Percentiles rank a stretch among this genome's conserved stretches.
These are phyloP conservation scores for Pyralis farinalis DNA, from an alignment of 2,888 invertebrate genomes.

Conservation along the genomic window DNA sequence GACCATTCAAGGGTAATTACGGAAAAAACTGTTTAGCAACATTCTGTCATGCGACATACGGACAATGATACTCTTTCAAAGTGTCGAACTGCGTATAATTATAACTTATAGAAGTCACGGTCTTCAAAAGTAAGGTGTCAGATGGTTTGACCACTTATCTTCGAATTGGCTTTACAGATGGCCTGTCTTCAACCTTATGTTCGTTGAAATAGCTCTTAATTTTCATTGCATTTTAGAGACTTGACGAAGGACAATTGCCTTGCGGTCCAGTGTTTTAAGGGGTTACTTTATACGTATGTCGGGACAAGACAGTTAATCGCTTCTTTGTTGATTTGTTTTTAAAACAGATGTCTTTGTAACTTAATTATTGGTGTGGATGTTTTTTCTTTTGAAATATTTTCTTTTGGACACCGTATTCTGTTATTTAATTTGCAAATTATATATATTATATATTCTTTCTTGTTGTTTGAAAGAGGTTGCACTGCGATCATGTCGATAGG, in stretches of 20 bases:
- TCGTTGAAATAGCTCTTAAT: neutral
- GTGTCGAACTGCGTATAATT: conserved; percentile 70
- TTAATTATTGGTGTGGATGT: conserved; percentile 10
- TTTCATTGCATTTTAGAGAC: neutral
- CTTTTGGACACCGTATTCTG: no score
- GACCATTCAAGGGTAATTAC: conserved; percentile 4
- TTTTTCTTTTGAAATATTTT: neutral
- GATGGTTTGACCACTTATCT: conserved; percentile 73
- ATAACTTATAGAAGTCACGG: conserved; percentile 59
- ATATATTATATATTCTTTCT: no score
- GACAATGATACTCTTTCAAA: conserved; percentile 57
- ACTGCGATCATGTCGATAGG: no score
- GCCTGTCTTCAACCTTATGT: neutral
- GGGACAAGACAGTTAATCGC: conserved; percentile 25
- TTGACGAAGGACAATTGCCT: conserved; percentile 6
- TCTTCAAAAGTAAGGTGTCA: conserved; percentile 59
- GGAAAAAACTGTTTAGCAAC: conserved; percentile 35
- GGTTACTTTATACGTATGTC: conserved; percentile 49
- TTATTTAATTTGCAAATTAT: no score
- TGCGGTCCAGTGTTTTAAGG: conserved; percentile 45
- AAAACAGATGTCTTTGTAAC: conserved; percentile 16
- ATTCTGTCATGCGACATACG: conserved; percentile 53
- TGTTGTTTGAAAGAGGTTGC: no score
- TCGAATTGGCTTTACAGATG: neutral
- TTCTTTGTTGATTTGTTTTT: conserved; percentile 10